Evolutionary conservation across 2,888 invertebrate genomes (phyloP).

Genomic region (Gari tellinella): DNA sequence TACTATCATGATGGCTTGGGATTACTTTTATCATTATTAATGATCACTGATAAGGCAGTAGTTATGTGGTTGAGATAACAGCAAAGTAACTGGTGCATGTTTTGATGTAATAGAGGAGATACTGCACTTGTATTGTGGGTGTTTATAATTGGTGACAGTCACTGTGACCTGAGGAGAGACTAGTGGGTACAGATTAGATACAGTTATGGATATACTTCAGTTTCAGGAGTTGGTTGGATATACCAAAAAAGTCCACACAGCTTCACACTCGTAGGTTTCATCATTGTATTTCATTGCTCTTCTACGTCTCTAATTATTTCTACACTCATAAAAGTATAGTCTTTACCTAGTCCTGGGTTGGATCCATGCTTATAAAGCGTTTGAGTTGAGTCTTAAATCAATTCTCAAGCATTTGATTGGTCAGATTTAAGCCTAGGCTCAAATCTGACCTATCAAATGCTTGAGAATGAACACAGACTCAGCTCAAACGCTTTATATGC

Average conservation of each 20-base stretch:
- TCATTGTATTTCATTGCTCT: too few relatives aligned
- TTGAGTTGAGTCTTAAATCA: too few relatives aligned
- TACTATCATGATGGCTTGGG: not conserved
- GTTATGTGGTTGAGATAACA: not conserved
- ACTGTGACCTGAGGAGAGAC: too few relatives aligned
- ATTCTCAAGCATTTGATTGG: too few relatives aligned
- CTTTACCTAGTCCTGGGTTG: too few relatives aligned
- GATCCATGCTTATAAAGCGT: too few relatives aligned
- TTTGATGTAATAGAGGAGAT: not conserved
- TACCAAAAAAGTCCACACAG: constrained; percentile 24
- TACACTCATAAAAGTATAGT: too few relatives aligned
- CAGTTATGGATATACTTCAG: constrained; percentile 33
- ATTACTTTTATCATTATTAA: not conserved
- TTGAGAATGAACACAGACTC: too few relatives aligned
- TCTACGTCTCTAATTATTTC: too few relatives aligned
- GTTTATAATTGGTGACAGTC: not conserved
- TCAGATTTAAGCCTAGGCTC: too few relatives aligned
- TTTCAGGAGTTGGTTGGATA: constrained; percentile 40
- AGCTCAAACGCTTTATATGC: too few relatives aligned
- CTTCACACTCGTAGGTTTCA: constrained; percentile 1
- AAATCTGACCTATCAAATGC: too few relatives aligned
- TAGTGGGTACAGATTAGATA: not conserved
- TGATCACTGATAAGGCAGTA: not conserved
- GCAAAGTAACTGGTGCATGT: not conserved
- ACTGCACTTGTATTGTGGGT: not conserved